phyloP scores from a whole-genome alignment of 2,888 invertebrate species.

The Meiosimyza platycephala region DNA sequence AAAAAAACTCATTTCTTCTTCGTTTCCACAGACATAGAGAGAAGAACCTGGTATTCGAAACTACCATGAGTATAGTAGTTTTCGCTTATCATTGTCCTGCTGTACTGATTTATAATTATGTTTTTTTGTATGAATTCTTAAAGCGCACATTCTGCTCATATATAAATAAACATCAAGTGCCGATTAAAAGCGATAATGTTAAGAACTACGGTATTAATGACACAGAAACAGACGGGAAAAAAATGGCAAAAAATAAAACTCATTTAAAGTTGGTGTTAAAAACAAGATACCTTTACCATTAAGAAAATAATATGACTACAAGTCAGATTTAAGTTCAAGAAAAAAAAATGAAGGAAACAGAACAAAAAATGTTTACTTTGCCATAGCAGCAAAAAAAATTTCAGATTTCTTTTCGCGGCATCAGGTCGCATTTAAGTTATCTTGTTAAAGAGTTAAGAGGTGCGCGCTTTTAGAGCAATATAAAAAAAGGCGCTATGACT shows the following conservation, averaged over 20 bases:
- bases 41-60: too few relatives aligned
- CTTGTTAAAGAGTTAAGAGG: slow-evolving; percentile 18
- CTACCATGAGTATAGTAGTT: not conserved
- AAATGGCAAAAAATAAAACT: not conserved
- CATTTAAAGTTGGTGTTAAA: slow-evolving; percentile 60
- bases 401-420: slow-evolving; percentile 28
- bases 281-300: slow-evolving; percentile 51
- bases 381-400: slow-evolving; percentile 20
- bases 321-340: slow-evolving; percentile 36
- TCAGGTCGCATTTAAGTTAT: slow-evolving; percentile 34
- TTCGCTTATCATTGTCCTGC: not conserved
- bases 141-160: slow-evolving; percentile 44
- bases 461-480: slow-evolving; percentile 11
- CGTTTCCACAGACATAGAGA: too few relatives aligned
- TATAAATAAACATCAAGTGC: slow-evolving; percentile 57
- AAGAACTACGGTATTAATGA: slow-evolving; percentile 27
- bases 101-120: slow-evolving; percentile 61
- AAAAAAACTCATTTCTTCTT: not conserved
- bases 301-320: slow-evolving; percentile 12
- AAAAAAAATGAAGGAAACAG: not conserved
- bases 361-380: too few relatives aligned
- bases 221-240: not conserved
- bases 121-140: slow-evolving; percentile 46
- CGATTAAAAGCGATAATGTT: slow-evolving; percentile 43
- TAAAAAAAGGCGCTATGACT: not conserved